Base-by-base conservation (phyloP, 2,113 vertebrate species). In the Hemibagrus wyckioides region DNA sequence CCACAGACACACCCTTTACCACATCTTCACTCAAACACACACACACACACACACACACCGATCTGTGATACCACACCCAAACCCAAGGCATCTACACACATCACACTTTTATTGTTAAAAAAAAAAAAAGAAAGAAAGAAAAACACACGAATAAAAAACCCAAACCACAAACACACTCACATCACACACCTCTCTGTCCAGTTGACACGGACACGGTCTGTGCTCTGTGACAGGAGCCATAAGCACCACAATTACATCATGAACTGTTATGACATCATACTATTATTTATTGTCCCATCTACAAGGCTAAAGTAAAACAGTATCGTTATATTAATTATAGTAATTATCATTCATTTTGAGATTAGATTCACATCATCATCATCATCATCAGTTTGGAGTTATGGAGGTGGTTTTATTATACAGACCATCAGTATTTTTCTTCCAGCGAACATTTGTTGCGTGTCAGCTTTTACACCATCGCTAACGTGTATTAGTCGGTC, bases 1-100 rank as follows among this genome's bases (percentile, higher is more conserved):
- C 85, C 85, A 85, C 82, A 82, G 88, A 87, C 85, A 89, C 88
- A 67, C 88, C 88, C 86, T 87, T 41, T 69, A 80, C 85, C 85
- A 86, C 85, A 86, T 86, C 85, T 86, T 52, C 69, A 48, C 48
- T 11, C 76, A 63, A 56, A 75, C 71, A 83, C 36, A 86, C 52
- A 88, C 77, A 82, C 84, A 89, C 83, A 88, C 54, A 63, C 67
- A 76, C 83, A 77, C 84, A 73, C 54, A 85, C 57, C 39, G 39
- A 80, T 80, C 50, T 71, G 9, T 44, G 39, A 56, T 54, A 82
- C 83, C 87, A 88, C 87, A 88, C 83, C 76, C 87, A 88, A 54
- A 80, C 82, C 50, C 80, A 75, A 33, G 50, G 50, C 50, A 59
- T 83, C 86, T n/a, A 77, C 80, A 83, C 80, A 82, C 56, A 65